Evolutionary conservation across 2,888 invertebrate genomes (phyloP).

Genomic region (Ophion slaviceki): DNA sequence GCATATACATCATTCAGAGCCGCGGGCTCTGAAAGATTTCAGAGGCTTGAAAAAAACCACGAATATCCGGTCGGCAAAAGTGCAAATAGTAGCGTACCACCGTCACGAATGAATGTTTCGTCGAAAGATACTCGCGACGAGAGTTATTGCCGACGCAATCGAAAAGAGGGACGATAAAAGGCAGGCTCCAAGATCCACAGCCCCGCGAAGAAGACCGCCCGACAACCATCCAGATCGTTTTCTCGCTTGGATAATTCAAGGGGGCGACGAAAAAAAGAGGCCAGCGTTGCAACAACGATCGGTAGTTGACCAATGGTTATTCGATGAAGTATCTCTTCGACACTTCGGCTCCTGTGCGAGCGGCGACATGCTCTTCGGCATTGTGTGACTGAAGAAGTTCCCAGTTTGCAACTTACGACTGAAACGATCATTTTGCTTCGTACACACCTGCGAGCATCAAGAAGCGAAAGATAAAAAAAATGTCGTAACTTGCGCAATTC

Average conservation of each 20-base stretch:
- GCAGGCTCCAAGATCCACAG: slow-evolving; percentile 35
- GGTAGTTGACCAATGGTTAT: slow-evolving; percentile 62
- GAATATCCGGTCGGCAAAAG: slow-evolving; percentile 26
- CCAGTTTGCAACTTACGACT: neutral
- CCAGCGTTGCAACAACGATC: slow-evolving; percentile 49
- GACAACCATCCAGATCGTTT: slow-evolving; percentile 20
- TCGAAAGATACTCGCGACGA: slow-evolving; percentile 61
- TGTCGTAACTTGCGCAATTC: neutral
- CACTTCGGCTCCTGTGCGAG: slow-evolving; percentile 4
- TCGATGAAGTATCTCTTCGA: slow-evolving; percentile 57
- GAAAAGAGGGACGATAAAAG: slow-evolving; percentile 50
- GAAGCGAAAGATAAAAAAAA: neutral
- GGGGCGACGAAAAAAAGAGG: slow-evolving; percentile 41
- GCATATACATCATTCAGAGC: neutral
- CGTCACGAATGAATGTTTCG: slow-evolving; percentile 43
- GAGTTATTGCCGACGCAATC: slow-evolving; percentile 58
- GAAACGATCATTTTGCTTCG: neutral
- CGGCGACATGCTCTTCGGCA: slow-evolving; percentile 56
- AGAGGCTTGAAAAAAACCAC: neutral
- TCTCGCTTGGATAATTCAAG: slow-evolving; percentile 54
- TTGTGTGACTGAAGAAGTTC: slow-evolving; percentile 43
- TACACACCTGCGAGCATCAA: neutral
- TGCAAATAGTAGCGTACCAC: neutral
- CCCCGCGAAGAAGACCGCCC: slow-evolving; percentile 6
- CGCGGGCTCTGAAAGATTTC: neutral